phyloP scores from a whole-genome alignment of 2,888 invertebrate genomes.

The Cerastis leucographa region DNA sequence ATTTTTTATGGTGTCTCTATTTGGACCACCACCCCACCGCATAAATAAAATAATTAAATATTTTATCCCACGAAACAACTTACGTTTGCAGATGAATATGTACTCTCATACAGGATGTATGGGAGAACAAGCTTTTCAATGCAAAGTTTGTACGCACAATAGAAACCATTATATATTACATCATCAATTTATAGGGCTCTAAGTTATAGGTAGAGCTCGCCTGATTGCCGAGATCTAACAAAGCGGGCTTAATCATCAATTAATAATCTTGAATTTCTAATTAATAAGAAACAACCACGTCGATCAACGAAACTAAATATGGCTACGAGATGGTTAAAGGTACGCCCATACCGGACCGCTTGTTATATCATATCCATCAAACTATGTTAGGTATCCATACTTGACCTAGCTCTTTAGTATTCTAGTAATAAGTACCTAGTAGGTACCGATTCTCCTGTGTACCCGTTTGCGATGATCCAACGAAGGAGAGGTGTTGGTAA shows the following conservation, averaged over 20 bases:
- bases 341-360: not conserved
- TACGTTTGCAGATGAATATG: not conserved
- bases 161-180: not conserved
- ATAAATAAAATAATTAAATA: not conserved
- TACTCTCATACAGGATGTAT: not conserved
- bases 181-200: not conserved
- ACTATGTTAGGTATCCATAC: not conserved
- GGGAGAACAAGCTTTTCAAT: not conserved
- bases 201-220: not conserved
- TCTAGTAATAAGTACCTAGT: not conserved
- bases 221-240: not conserved
- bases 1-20: not conserved
- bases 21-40: not conserved
- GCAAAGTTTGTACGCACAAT: not conserved
- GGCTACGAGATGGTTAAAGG: not conserved
- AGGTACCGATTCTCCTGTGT: not conserved
- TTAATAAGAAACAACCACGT: conserved; percentile 3
- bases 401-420: too few species aligned
- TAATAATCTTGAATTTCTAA: conserved; percentile 2
- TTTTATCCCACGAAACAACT: not conserved
- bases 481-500: not conserved
- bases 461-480: not conserved
- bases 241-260: not conserved
- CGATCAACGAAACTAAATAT: conserved; percentile 2
- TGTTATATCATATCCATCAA: conserved; percentile 8